phyloP scores from a whole-genome alignment of 1,140 invertebrate species.

The Drosophila rufa region DNA sequence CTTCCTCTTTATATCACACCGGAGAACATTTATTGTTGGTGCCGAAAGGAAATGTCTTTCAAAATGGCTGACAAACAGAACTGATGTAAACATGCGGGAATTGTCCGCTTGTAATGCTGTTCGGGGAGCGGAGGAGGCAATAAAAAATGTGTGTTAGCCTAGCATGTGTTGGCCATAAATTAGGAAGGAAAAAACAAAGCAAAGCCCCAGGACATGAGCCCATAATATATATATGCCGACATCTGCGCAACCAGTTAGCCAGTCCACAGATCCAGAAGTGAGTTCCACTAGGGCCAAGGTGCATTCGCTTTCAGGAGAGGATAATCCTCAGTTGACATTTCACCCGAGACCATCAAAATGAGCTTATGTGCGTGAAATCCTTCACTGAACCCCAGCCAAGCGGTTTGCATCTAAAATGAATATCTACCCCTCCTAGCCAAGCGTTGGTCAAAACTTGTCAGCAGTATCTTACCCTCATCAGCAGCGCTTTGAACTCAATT shows the following conservation, averaged over 20 bases:
- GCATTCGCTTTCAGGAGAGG: conserved; percentile 1
- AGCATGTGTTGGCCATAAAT: conserved; percentile 50
- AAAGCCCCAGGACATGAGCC: conserved; percentile 21
- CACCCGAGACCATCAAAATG: conserved; percentile 41
- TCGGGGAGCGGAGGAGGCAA: not conserved
- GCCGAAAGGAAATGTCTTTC: conserved; percentile 62
- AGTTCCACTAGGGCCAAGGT: conserved; percentile 17
- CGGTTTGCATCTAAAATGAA: conserved; percentile 31
- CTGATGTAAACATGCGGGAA: conserved; percentile 47
- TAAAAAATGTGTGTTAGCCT: conserved; percentile 48
- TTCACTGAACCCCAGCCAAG: not conserved
- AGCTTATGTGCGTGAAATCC: conserved; percentile 26
- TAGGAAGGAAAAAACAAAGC: conserved; percentile 40
- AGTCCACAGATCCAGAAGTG: not conserved
- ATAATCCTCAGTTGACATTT: conserved; percentile 60
- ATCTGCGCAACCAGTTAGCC: conserved; percentile 13
- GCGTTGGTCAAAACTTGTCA: conserved; percentile 38
- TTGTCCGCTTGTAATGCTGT: conserved; percentile 6
- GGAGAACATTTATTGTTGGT: conserved; percentile 44
- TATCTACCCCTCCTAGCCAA: not conserved
- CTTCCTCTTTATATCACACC: conserved; percentile 44
- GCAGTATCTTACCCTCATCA: conserved; percentile 68
- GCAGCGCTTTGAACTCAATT: conserved; percentile 48
- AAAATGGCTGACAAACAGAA: conserved; percentile 52
- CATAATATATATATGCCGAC: conserved; percentile 28